phyloP scores from a whole-genome alignment of 1,140 invertebrate species.

The honey bee (Apis mellifera) region DNA sequence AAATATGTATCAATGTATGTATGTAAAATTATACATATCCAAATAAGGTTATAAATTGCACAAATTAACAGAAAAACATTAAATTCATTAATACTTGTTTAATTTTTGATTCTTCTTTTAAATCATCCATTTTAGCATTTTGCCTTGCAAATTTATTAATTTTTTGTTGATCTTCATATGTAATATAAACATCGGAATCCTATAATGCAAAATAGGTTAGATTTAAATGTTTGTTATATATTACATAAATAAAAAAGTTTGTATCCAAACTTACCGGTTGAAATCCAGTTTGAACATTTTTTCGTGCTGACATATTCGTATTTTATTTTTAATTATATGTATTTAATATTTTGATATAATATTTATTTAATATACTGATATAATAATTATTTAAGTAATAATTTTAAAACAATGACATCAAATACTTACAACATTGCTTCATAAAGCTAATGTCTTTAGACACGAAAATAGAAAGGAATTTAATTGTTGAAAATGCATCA shows the following conservation, averaged over 20 bases:
- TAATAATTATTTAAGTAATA: background rate
- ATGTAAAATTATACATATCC: slow-evolving; percentile 42
- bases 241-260: slow-evolving; percentile 19
- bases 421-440: background rate
- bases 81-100: slow-evolving; percentile 85
- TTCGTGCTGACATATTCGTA: slow-evolving; percentile 72
- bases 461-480: background rate
- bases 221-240: slow-evolving; percentile 23
- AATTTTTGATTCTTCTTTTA: slow-evolving; percentile 93
- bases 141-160: slow-evolving; percentile 97
- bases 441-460: background rate
- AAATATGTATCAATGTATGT: slow-evolving; percentile 2
- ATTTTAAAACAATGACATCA: slow-evolving; percentile 6
- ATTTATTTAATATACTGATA: background rate
- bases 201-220: slow-evolving; percentile 75
- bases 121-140: slow-evolving; percentile 95
- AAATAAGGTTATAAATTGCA: slow-evolving; percentile 60
- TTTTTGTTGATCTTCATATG: slow-evolving; percentile 98
- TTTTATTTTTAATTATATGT: slow-evolving; percentile 17
- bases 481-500: background rate
- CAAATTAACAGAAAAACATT: background rate
- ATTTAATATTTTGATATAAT: background rate
- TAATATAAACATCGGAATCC: slow-evolving; percentile 96
- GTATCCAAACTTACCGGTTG: slow-evolving; percentile 69
- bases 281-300: slow-evolving; percentile 72